Evolutionary conservation across 2,797 vertebrate species (phyloP), one percentile per base, ranked within the genome.

Genomic region (Liparis tanakae): DNA sequence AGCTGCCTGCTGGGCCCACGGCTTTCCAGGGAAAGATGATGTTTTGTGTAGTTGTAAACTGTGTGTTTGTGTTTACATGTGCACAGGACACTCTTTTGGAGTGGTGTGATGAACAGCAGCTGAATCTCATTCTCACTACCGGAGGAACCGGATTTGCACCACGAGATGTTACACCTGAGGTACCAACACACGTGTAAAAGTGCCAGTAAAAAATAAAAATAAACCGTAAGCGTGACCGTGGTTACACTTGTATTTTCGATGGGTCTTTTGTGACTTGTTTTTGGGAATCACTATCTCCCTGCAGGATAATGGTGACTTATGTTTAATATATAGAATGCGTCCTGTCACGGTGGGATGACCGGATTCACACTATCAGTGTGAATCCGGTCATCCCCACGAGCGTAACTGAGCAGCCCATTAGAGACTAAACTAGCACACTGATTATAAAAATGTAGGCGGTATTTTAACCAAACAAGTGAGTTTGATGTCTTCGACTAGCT

Each of bases 141-240:
- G 98, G 98, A 93, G 98, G 98, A 92, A 99, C 98, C 73, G 98
- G 98, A 17, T 99, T 99, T 86, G 97, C 98, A 57, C 98, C 98
- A 7, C 94, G 97, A 89, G 98, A 99, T 93, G 98, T 99, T 85
- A 99, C 98, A 81, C 98, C 98, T 84, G 98, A 99, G 97, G 98
- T 99, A 94, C 50, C 67, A 41, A 62, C 46, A 63, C 58, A 53
- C 0, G 59, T 15, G 17, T 51, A 0, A 50, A n/a, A 50, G 46
- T n/a, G 46, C n/a, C 8, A 50, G n/a, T 10, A 20, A 37, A 9
- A n/a, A 48, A 44, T 17, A 46, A 51, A 20, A 51, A 51, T 30
- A 51, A 10, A 22, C 48, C 22, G 4, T 51, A 51, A 51, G 20
- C 48, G 22, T 22, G 48, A 7, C 51, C 3, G 22, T 13, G 22